Evolutionary conservation across 37 sponge, comb jelly and placozoan species (phyloP).

Genomic region (Hexactinellida sp.): DNA sequence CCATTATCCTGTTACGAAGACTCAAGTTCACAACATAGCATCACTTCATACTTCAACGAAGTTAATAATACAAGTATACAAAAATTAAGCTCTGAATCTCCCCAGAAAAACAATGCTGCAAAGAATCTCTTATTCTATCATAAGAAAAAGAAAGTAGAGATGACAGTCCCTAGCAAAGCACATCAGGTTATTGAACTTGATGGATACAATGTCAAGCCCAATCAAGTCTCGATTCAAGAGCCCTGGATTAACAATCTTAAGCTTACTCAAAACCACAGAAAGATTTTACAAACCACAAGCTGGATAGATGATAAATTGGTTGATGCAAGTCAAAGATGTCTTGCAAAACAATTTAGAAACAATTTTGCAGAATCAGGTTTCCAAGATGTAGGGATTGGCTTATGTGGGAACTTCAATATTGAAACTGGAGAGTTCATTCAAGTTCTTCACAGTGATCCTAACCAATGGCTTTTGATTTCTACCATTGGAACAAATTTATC

Average conservation of each 20-base stretch:
- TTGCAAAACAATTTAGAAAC: neutral
- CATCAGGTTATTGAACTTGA: neutral
- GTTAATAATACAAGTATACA: neutral
- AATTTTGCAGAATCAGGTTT: no score
- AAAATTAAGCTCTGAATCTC: neutral
- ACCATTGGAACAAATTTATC: neutral
- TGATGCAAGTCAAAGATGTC: neutral
- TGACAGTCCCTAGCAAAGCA: neutral
- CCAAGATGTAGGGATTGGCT: no score
- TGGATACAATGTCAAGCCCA: neutral
- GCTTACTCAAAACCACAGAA: neutral
- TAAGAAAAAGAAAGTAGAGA: neutral
- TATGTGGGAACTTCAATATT: no score
- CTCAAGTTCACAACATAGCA: neutral
- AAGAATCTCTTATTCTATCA: neutral
- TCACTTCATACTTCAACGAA: neutral
- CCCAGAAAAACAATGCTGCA: neutral
- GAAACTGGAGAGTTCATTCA: no score
- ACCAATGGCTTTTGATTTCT: no score
- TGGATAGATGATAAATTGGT: neutral
- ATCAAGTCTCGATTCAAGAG: neutral
- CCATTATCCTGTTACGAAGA: neutral
- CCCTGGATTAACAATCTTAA: neutral
- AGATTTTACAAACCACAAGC: neutral
- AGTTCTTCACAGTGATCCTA: no score